Conservation (phyloP, 2,113 vertebrate species). For the zebrafish (Danio rerio) region DNA sequence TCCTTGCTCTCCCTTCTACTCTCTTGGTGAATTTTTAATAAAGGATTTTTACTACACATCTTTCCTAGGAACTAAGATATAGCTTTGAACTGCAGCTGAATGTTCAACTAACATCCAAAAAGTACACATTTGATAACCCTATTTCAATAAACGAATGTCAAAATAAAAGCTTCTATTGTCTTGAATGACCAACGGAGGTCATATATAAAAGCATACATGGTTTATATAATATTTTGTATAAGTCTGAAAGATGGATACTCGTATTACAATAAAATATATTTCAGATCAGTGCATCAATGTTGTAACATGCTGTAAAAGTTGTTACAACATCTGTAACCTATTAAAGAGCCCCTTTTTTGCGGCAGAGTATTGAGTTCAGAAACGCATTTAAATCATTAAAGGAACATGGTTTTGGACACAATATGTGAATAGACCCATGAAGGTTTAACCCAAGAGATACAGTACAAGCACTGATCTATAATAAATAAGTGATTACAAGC, state of each 20-base stretch:
- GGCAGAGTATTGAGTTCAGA: too few relatives aligned
- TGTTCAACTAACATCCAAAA: neutral
- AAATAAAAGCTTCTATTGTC: neutral
- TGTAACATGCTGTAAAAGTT: too few relatives aligned
- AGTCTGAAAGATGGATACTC: neutral
- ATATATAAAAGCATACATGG: neutral
- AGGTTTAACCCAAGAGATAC: too few relatives aligned
- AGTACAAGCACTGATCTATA: too few relatives aligned
- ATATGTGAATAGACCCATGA: too few relatives aligned
- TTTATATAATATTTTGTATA: neutral
- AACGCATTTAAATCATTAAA: too few relatives aligned
- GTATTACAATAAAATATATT: neutral
- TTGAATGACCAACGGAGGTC: neutral
- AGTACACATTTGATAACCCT: neutral
- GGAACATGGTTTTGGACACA: too few relatives aligned
- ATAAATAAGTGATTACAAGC: too few relatives aligned
- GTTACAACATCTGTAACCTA: too few relatives aligned
- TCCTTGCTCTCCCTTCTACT: slow-evolving; percentile 9
- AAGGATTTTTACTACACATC: slow-evolving; percentile 16
- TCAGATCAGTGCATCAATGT: neutral
- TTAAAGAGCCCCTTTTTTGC: too few relatives aligned
- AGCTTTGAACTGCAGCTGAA: neutral
- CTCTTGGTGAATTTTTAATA: slow-evolving; percentile 37
- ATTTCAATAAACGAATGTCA: neutral
- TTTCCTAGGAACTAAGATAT: neutral